Percentiles rank a stretch among this genome's conserved stretches.
These are phyloP conservation scores for Entomobrya proxima DNA, from an alignment of 2,888 invertebrate genomes.

Conservation along the genomic window DNA sequence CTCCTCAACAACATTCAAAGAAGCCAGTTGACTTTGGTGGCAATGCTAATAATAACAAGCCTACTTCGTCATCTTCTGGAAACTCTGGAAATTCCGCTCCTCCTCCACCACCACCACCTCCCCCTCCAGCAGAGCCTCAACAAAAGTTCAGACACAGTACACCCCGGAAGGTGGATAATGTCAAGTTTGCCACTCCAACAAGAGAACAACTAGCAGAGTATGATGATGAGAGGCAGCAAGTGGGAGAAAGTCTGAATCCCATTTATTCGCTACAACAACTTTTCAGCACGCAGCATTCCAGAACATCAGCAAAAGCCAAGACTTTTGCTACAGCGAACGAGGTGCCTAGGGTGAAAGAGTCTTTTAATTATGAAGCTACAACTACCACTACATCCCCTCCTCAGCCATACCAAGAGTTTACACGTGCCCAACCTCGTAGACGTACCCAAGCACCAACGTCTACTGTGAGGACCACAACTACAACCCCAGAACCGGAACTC, in stretches of 20 bases:
- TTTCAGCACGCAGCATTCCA: slow-evolving; percentile 41
- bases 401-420: slow-evolving; percentile 47
- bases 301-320: slow-evolving; percentile 32
- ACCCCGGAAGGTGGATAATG: slow-evolving; percentile 72
- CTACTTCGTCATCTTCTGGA: slow-evolving; percentile 34
- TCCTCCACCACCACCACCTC: slow-evolving; percentile 51
- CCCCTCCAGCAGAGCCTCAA: slow-evolving; percentile 53
- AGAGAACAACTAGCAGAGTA: slow-evolving; percentile 62
- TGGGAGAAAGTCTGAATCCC: slow-evolving; percentile 73
- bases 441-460: slow-evolving; percentile 35
- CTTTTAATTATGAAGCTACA: slow-evolving; percentile 34
- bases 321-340: slow-evolving; percentile 13
- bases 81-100: slow-evolving; percentile 25
- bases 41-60: slow-evolving; percentile 30
- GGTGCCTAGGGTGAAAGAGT: slow-evolving; percentile 20
- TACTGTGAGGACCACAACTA: neutral
- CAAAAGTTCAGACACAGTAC: slow-evolving; percentile 75
- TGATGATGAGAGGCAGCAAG: slow-evolving; percentile 71
- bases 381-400: slow-evolving; percentile 24
- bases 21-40: slow-evolving; percentile 45
- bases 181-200: slow-evolving; percentile 72
- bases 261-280: slow-evolving; percentile 65
- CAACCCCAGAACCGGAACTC: slow-evolving; percentile 38
- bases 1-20: slow-evolving; percentile 18
- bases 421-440: slow-evolving; percentile 41